A percentile compares a stretch with the other conserved stretches of the same genome.
Conservation (phyloP, 2,797 vertebrate species). For the Ctenochaetus hawaiiensis region DNA sequence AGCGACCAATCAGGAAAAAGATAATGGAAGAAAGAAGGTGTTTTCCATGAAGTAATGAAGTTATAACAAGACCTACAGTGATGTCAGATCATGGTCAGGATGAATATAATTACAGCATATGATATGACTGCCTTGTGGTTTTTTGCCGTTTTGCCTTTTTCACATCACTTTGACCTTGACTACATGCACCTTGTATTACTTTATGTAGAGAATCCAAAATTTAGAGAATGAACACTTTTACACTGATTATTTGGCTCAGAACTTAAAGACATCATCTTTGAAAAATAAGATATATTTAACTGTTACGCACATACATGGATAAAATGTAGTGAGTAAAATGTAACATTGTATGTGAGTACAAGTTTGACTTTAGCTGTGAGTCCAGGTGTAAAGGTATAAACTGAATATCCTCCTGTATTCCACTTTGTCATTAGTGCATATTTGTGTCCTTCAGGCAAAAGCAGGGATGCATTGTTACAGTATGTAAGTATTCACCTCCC, state of each 20-base stretch:
- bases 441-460: slow-evolving; percentile 10
- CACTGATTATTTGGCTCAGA: no score
- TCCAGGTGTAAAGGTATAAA: background rate
- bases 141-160: no score
- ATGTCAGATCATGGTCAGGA: background rate
- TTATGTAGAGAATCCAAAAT: no score
- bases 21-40: background rate
- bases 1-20: background rate
- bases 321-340: no score
- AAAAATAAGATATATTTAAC: no score
- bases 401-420: slow-evolving; percentile 5
- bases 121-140: no score
- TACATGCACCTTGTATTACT: no score
- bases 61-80: background rate
- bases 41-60: background rate
- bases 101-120: background rate
- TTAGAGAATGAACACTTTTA: no score
- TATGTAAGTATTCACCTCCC: slow-evolving; percentile 6
- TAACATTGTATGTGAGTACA: background rate
- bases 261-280: no score
- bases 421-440: background rate
- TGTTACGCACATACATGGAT: background rate
- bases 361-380: slow-evolving; percentile 1
- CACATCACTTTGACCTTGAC: no score
- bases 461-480: slow-evolving; percentile 23